Conservation (phyloP, 30 jellyfish, hydroid and myxozoan species). For the Turritopsis rubra region DNA sequence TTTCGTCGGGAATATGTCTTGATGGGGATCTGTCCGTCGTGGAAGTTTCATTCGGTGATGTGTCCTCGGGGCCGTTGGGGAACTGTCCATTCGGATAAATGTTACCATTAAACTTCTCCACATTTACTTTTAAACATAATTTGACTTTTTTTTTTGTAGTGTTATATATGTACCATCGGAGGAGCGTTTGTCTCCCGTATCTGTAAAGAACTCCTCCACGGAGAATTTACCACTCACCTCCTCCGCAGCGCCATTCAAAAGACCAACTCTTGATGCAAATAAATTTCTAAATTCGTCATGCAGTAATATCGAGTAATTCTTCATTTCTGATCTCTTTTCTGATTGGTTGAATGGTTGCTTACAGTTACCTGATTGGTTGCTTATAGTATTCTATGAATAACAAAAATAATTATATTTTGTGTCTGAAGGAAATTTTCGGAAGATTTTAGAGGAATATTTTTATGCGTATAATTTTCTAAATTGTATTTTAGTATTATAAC, state of each 20-base stretch:
- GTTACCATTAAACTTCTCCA: too few species aligned
- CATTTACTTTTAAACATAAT: too few species aligned
- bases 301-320: background rate
- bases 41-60: too few species aligned
- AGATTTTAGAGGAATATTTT: background rate
- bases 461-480: background rate
- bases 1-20: too few species aligned
- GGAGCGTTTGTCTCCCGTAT: background rate
- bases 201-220: background rate
- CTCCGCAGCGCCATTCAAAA: background rate
- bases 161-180: background rate
- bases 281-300: slow-evolving; percentile 5
- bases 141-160: background rate
- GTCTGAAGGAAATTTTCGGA: background rate
- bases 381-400: background rate
- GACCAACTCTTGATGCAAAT: slow-evolving; percentile 5
- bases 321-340: background rate
- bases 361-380: background rate
- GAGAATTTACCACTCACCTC: background rate
- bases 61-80: too few species aligned
- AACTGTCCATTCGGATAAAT: too few species aligned
- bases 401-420: too few species aligned
- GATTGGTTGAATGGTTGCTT: background rate
- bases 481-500: background rate
- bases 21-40: too few species aligned